Base-by-base conservation (phyloP, 2,113 vertebrate genomes). In the Platanista minor region DNA sequence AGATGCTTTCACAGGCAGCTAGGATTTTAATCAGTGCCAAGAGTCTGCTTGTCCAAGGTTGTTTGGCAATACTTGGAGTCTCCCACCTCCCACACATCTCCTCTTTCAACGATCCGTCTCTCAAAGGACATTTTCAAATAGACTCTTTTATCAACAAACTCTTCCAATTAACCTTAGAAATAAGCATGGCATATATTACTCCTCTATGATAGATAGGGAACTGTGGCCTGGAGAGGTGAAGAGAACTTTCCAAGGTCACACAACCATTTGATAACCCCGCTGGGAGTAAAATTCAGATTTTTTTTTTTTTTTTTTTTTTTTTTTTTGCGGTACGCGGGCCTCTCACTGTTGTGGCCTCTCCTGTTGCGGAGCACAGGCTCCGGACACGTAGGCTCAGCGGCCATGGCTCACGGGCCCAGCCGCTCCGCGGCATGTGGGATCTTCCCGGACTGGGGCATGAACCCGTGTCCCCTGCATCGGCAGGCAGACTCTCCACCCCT, bases 41-140 rank as follows among this genome's bases (percentile, higher is more conserved):
- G 41, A 75, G 71, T n/a, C 93, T 93, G 74, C 74, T 80, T 75
- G 67, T 92, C 90, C 93, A 96, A 96, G 87, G 80, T 95, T 90
- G 14, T 87, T 93, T 95, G 93, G 95, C 95, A 91, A 57, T 54
- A 54, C 59, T 96, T 89, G 86, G 57, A 87, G 62, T 29, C 49
- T 14, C 66, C 74, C 12, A 90, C 93, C 87, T 93, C 92, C 86
- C 89, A 90, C 72, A 66, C 66, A 72, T 78, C 59, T n/a, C n/a
- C 61, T 78, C 77, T 95, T 96, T 66, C 57, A 77, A 54, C 2
- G 20, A 85, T 71, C 36, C 57, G n/a, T 36, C 36, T 93, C 92
- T 96, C 77, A 93, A 93, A 96, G 78, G 85, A 66, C 57, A 92
- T 89, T 83, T 94, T 72, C 36, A 82, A 83, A 62, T 39, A 75